Conservation (phyloP, 2,113 vertebrate species). For the Tupaia tana region DNA sequence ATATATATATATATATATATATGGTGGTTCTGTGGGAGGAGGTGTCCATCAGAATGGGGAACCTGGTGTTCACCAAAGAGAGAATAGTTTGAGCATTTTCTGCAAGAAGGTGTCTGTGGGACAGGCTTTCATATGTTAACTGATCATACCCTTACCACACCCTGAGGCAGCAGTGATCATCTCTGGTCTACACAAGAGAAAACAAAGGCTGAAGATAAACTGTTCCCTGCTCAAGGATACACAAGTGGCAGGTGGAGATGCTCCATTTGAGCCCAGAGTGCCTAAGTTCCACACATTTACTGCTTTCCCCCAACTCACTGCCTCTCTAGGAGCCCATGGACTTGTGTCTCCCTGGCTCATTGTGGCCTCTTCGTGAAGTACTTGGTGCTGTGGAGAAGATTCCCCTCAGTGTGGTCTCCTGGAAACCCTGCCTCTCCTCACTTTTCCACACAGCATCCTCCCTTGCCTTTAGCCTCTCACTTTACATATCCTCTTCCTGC, state of each 20-base stretch:
- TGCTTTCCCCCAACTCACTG: neutral
- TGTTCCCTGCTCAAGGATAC: neutral
- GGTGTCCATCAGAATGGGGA: neutral
- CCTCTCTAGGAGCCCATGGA: accelerated
- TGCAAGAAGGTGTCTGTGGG: neutral
- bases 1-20: accelerated
- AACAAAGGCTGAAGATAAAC: neutral
- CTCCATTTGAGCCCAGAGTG: neutral
- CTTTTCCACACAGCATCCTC: neutral
- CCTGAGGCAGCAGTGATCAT: neutral
- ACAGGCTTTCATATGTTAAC: neutral
- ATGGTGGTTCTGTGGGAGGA: too few species aligned
- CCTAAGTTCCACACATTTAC: neutral
- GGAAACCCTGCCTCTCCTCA: neutral
- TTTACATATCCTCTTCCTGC: neutral
- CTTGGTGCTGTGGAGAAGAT: neutral
- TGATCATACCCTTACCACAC: too few species aligned
- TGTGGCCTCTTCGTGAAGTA: neutral
- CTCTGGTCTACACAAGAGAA: neutral
- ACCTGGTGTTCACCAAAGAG: neutral
- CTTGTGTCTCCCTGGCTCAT: neutral
- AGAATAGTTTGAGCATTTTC: neutral
- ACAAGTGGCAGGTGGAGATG: accelerated
- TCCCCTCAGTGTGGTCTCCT: neutral
- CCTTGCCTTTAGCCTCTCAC: neutral